Evolutionary conservation across 2,113 vertebrate species (phyloP).

Genomic region (Synchiropus splendidus): DNA sequence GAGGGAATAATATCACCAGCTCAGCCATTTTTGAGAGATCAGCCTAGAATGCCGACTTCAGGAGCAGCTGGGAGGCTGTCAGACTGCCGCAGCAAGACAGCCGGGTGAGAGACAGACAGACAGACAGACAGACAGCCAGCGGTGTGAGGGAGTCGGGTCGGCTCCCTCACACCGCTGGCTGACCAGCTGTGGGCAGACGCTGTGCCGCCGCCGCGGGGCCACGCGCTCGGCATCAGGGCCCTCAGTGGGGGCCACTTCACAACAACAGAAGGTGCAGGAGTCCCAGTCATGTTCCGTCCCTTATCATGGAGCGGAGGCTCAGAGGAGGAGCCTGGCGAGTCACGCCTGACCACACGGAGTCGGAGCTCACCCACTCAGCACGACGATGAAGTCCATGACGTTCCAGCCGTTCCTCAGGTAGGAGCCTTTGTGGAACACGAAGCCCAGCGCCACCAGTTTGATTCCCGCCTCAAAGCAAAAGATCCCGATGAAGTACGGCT

Average conservation of each 20-base stretch:
- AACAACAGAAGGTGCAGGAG: background rate
- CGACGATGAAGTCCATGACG: constrained; percentile 98
- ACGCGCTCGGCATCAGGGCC: too few relatives aligned
- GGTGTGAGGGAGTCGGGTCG: constrained; percentile 60
- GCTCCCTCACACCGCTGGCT: too few relatives aligned
- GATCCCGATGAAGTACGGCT: constrained; percentile 97
- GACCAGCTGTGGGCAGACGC: too few relatives aligned
- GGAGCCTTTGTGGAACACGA: constrained; percentile 96
- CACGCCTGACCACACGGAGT: too few relatives aligned
- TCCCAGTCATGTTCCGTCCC: background rate
- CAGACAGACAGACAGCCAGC: constrained; percentile 38
- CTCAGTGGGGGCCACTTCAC: background rate
- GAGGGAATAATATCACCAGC: too few relatives aligned
- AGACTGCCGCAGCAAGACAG: too few relatives aligned
- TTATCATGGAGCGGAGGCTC: too few relatives aligned
- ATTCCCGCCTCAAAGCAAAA: constrained; percentile 98
- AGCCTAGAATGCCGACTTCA: too few relatives aligned
- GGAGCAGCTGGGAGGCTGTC: too few relatives aligned
- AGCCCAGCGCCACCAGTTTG: constrained; percentile 94
- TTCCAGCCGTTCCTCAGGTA: constrained; percentile 98
- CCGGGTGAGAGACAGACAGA: constrained; percentile 5
- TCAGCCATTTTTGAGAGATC: too few relatives aligned
- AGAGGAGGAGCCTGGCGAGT: too few relatives aligned
- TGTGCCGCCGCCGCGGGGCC: too few relatives aligned
- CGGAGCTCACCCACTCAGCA: constrained; percentile 98